phyloP scores from a whole-genome alignment of 2,797 vertebrate genomes.

The Atherinosoma microstoma region DNA sequence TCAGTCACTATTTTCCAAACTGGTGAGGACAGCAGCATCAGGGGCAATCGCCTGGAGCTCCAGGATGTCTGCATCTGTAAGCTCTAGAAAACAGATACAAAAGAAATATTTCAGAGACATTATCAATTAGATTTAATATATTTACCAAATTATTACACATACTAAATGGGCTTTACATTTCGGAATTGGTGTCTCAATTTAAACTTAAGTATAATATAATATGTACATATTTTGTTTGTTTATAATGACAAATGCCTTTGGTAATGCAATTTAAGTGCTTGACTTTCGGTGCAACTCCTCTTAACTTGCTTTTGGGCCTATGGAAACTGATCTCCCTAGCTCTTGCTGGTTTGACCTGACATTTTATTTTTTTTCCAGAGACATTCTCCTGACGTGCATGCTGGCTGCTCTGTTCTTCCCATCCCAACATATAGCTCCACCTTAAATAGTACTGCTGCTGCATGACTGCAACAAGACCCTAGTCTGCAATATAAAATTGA shows the following conservation, averaged over 20 bases:
- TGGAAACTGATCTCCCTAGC: background rate
- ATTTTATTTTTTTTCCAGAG: background rate
- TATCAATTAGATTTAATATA: too few relatives aligned
- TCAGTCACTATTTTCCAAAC: too few relatives aligned
- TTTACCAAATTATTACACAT: too few relatives aligned
- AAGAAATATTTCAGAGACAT: background rate
- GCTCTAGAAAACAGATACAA: background rate
- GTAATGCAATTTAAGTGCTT: too few relatives aligned
- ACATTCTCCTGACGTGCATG: background rate
- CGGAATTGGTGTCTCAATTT: too few relatives aligned
- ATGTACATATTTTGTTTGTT: too few relatives aligned
- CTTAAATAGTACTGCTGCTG: conserved; percentile 1
- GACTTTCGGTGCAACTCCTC: too few relatives aligned
- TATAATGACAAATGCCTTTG: too few relatives aligned
- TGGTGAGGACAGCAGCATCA: too few relatives aligned
- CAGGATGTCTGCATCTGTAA: background rate
- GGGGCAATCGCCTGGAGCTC: background rate
- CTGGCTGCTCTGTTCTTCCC: conserved; percentile 12
- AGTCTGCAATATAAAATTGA: background rate
- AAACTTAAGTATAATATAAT: too few relatives aligned
- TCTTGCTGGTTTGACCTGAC: background rate
- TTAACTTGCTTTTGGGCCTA: too few relatives aligned
- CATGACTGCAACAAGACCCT: background rate
- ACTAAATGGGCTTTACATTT: too few relatives aligned
- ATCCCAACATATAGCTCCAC: background rate